These are phyloP conservation scores for Drosophila paranaensis DNA, from an alignment of 2,888 invertebrate genomes.

Conservation along the genomic window DNA sequence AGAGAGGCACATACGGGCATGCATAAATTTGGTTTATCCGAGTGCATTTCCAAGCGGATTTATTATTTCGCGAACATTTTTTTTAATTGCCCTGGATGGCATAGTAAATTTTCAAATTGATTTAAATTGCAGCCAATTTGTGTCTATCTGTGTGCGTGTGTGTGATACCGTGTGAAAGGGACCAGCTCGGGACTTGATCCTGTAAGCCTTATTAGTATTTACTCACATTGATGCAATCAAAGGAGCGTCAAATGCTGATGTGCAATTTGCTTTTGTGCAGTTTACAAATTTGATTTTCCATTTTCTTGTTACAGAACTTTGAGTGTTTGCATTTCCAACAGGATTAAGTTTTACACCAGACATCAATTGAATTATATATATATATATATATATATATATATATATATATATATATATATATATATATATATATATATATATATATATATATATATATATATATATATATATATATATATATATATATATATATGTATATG, in stretches of 20 bases:
- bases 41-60: conserved; percentile 56
- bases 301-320: conserved; percentile 15
- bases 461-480: too few relatives aligned
- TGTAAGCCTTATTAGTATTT: conserved; percentile 58
- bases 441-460: too few relatives aligned
- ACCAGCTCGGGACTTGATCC: conserved; percentile 35
- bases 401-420: too few relatives aligned
- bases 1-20: not conserved
- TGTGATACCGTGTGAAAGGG: not conserved
- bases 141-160: not conserved
- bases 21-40: conserved; percentile 27
- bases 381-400: too few relatives aligned
- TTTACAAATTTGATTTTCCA: conserved; percentile 17
- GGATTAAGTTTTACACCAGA: conserved; percentile 23
- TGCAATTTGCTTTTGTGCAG: conserved; percentile 23
- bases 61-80: conserved; percentile 67
- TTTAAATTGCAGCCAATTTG: conserved; percentile 67
- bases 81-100: conserved; percentile 54
- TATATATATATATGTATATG: too few relatives aligned
- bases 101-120: conserved; percentile 64
- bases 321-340: conserved; percentile 8
- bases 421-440: too few relatives aligned
- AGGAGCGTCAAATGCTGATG: conserved; percentile 32
- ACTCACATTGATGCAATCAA: conserved; percentile 29
- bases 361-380: conserved; percentile 3